Conservation (phyloP, 1,140 invertebrate genomes). For the Pemphigus obesinymphae region DNA sequence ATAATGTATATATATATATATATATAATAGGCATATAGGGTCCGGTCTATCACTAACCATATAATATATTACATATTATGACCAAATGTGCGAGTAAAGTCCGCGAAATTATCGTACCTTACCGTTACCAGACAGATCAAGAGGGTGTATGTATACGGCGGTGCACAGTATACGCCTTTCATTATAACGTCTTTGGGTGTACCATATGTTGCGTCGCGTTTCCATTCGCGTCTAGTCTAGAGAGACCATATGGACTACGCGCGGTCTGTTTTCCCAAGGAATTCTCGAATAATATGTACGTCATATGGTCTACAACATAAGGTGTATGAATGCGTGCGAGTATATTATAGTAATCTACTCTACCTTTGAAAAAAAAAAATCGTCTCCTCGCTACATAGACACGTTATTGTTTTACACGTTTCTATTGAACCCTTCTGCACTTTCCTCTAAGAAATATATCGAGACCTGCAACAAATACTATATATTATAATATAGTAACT, state of each 20-base stretch:
- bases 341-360: neutral
- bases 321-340: conserved; percentile 29
- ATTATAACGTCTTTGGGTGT: conserved; percentile 35
- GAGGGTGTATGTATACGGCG: conserved; percentile 28
- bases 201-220: conserved; percentile 22
- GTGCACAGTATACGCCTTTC: conserved; percentile 32
- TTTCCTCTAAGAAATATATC: too few species aligned
- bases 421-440: neutral
- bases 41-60: neutral
- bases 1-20: too few species aligned
- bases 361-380: neutral
- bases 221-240: neutral
- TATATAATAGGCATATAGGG: neutral
- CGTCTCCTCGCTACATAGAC: neutral
- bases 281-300: neutral
- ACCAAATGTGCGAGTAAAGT: neutral
- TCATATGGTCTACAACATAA: conserved; percentile 35
- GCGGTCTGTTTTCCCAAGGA: conserved; percentile 35
- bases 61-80: neutral
- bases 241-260: conserved; percentile 30
- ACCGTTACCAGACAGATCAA: conserved; percentile 29
- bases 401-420: conserved; percentile 8
- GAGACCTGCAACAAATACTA: too few species aligned
- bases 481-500: too few species aligned
- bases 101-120: neutral